Base-by-base conservation (phyloP, 64 coral and sea anemone species). In the Platygyra sinensis region DNA sequence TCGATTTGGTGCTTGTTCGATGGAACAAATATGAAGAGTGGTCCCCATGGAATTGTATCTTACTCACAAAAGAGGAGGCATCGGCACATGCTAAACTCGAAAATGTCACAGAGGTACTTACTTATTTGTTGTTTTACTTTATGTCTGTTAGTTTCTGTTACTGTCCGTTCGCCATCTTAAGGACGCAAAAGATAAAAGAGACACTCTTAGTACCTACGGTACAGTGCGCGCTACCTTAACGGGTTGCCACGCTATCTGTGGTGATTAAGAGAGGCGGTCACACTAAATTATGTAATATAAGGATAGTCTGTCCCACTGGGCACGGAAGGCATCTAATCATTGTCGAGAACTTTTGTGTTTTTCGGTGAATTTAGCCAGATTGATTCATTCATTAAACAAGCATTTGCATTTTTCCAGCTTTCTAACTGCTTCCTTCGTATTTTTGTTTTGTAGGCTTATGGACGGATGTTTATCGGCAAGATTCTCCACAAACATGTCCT, bases 1-100 rank as follows among this genome's bases (percentile, higher is more conserved):
- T 95, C 31, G 96, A 98, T 78, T 86, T 98, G 10, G 88, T 98
- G 16, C 83, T 95, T 33, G 91, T 98, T 52, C 90, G 96, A 24
- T 98, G 96, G 96, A 98, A 95, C 73, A 98, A 93, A n/a, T 88
- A 98, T 72, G 96, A 98, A 61, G 96, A 95, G 54, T 98, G 96
- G 96, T 98, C 96, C 4, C 96, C 96, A 2, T 98, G 96, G 96
- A 98, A 98, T 69, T 98, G 96, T 60, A 89, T 98, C 29, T 46
- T 98, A 24, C 91, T 98, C 38, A 98, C 93, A 4, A 95, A 98
- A 69, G 96, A 98, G 63, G 96, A 98, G 51, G 96, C 96, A 55
- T 89, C 90, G 36, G 96, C 96, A 14, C 96, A 98, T 83, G 77
- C 87, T 12, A 98, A 95, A 54, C 91, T 98, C 61, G 94, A 98